phyloP scores from a whole-genome alignment of 2,888 invertebrate genomes.

The Lasioglossum lativentre region DNA sequence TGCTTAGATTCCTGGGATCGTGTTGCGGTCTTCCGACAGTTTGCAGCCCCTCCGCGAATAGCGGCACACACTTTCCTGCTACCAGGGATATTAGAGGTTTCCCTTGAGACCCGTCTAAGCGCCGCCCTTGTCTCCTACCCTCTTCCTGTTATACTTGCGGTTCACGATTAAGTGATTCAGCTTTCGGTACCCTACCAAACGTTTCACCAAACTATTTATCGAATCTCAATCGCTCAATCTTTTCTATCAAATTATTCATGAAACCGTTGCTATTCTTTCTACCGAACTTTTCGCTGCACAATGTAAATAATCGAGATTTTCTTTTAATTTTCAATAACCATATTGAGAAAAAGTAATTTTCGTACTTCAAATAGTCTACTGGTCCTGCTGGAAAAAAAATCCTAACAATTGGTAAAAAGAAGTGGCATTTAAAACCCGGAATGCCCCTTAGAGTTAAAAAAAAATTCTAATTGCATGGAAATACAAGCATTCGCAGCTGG shows the following conservation, averaged over 20 bases:
- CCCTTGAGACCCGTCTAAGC: slow-evolving; percentile 14
- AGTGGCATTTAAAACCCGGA: too few relatives aligned
- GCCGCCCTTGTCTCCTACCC: slow-evolving; percentile 16
- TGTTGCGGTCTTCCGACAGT: slow-evolving; percentile 56
- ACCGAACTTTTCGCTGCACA: background rate
- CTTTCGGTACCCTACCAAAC: too few relatives aligned
- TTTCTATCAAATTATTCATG: background rate
- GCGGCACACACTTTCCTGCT: slow-evolving; percentile 41
- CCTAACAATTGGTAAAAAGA: too few relatives aligned
- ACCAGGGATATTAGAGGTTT: slow-evolving; percentile 34
- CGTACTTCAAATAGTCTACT: too few relatives aligned
- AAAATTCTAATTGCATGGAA: too few relatives aligned
- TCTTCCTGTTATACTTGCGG: background rate
- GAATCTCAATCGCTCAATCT: background rate
- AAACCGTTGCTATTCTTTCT: background rate
- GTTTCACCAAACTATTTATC: background rate
- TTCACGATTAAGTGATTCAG: slow-evolving; percentile 1
- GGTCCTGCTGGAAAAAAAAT: too few relatives aligned
- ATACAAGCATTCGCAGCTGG: background rate
- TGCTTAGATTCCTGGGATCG: slow-evolving; percentile 65
- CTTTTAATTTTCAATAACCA: too few relatives aligned
- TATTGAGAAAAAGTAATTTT: too few relatives aligned
- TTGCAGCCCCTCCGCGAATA: slow-evolving; percentile 47
- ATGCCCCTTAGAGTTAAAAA: too few relatives aligned
- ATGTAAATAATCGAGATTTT: too few relatives aligned